Evolutionary conservation across 2,797 vertebrate species (phyloP).

Genomic region (Siniperca undulata): DNA sequence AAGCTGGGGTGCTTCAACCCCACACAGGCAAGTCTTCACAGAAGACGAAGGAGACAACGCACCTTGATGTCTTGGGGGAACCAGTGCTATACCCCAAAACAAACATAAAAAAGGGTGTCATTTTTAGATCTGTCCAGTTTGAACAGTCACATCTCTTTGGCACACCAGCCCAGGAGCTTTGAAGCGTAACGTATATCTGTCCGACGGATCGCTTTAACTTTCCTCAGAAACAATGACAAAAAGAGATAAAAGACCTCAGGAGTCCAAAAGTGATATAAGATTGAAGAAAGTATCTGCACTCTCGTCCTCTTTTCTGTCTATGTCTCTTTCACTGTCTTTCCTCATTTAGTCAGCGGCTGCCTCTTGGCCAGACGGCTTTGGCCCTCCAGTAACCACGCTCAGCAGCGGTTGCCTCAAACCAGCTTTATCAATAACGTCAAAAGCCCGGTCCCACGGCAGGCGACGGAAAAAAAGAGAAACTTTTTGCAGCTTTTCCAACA

Average conservation of each 20-base stretch:
- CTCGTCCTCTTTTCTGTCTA: conserved; percentile 43
- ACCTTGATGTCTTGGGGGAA: conserved; percentile 65
- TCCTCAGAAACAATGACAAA: conserved; percentile 71
- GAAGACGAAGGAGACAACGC: conserved; percentile 89
- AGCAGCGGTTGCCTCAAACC: conserved; percentile 81
- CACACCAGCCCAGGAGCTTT: conserved; percentile 77
- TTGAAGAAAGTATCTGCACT: conserved; percentile 60
- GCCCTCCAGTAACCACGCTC: conserved; percentile 72
- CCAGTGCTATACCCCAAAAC: conserved; percentile 70
- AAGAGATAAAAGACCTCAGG: conserved; percentile 65
- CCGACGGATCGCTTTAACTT: conserved; percentile 49
- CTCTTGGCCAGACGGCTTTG: conserved; percentile 76
- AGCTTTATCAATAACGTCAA: conserved; percentile 74
- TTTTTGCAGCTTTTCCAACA: conserved; percentile 57
- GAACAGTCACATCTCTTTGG: conserved; percentile 81
- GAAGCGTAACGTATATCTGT: conserved; percentile 63
- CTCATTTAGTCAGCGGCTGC: conserved; percentile 77
- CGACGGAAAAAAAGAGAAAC: conserved; percentile 78
- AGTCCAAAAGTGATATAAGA: conserved; percentile 78
- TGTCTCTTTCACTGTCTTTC: conserved; percentile 53
- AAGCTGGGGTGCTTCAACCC: conserved; percentile 74
- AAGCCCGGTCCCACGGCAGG: conserved; percentile 65
- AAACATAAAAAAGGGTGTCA: conserved; percentile 46
- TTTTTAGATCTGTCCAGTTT: conserved; percentile 73
- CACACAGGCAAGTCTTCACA: conserved; percentile 92